phyloP scores from a whole-genome alignment of 1,140 invertebrate genomes.

The Pemphigus obesinymphae region DNA sequence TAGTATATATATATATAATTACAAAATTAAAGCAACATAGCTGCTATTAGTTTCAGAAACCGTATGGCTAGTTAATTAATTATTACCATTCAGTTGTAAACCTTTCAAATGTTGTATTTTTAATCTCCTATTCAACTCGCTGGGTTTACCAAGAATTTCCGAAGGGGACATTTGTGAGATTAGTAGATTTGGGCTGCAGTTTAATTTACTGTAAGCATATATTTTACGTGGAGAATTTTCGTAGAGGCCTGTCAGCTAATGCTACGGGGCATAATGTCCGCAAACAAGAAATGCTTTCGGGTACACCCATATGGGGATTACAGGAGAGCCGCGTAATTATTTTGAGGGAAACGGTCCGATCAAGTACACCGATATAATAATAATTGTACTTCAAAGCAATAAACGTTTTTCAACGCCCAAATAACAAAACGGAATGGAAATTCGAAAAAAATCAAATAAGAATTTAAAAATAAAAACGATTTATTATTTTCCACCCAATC shows the following conservation, averaged over 20 bases:
- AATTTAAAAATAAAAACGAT: too few species aligned
- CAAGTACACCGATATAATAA: too few species aligned
- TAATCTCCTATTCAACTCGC: background rate
- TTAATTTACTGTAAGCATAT: background rate
- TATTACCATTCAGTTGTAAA: background rate
- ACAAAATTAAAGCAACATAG: background rate
- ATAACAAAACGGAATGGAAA: too few species aligned
- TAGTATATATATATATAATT: background rate
- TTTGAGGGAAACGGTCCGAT: too few species aligned
- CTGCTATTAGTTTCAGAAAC: background rate
- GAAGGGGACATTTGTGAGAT: background rate
- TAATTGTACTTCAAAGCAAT: too few species aligned
- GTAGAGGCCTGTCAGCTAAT: background rate
- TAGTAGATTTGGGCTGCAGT: background rate
- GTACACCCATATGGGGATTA: too few species aligned
- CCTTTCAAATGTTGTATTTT: background rate
- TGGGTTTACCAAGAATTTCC: background rate
- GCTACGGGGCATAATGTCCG: background rate
- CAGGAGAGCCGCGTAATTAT: too few species aligned
- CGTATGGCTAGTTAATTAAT: background rate
- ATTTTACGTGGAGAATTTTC: background rate
- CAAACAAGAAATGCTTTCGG: background rate
- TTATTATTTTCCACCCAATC: too few species aligned
- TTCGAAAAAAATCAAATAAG: too few species aligned
- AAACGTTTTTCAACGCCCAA: too few species aligned